Percentiles rank a stretch among this genome's conserved stretches.
These are phyloP conservation scores for Myiotriccus ornatus DNA, from an alignment of 2,797 vertebrate species.

Conservation along the genomic window DNA sequence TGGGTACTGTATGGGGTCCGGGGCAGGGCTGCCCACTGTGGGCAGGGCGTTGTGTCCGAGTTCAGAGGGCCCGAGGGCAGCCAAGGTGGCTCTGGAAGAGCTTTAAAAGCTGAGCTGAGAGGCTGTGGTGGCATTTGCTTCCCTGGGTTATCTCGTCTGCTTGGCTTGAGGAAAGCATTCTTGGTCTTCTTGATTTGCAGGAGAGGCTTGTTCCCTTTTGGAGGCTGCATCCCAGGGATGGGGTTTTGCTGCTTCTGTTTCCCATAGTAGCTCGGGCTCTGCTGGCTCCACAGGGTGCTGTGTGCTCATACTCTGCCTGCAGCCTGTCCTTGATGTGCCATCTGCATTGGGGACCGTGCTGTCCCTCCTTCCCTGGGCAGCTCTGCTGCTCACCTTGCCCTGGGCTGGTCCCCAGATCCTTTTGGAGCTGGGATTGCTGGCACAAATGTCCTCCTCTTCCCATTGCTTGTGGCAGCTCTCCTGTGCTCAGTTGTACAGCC, in stretches of 20 bases:
- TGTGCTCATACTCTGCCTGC: not conserved
- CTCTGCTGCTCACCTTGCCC: not conserved
- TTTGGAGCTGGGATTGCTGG: not conserved
- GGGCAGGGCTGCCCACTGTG: not conserved
- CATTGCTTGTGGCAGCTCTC: not conserved
- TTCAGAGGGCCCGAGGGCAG: not conserved
- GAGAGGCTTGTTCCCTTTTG: not conserved
- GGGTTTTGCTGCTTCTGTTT: not conserved
- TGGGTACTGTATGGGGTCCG: not conserved
- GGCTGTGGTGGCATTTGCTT: not conserved
- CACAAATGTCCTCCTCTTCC: not conserved
- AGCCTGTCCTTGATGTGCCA: not conserved
- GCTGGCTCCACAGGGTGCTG: not conserved
- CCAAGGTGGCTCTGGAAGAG: not conserved
- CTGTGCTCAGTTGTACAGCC: fast-evolving
- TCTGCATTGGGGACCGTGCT: fast-evolving
- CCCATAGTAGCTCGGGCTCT: not conserved
- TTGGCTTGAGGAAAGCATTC: not conserved
- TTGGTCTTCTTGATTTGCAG: not conserved
- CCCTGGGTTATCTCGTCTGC: not conserved
- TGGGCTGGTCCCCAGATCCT: not conserved
- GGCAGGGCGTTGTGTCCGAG: not conserved
- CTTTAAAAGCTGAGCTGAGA: not conserved
- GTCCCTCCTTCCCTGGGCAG: not conserved
- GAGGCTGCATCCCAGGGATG: not conserved